Base-by-base conservation (phyloP, 2,888 invertebrate species). In the Noctua fimbriata region DNA sequence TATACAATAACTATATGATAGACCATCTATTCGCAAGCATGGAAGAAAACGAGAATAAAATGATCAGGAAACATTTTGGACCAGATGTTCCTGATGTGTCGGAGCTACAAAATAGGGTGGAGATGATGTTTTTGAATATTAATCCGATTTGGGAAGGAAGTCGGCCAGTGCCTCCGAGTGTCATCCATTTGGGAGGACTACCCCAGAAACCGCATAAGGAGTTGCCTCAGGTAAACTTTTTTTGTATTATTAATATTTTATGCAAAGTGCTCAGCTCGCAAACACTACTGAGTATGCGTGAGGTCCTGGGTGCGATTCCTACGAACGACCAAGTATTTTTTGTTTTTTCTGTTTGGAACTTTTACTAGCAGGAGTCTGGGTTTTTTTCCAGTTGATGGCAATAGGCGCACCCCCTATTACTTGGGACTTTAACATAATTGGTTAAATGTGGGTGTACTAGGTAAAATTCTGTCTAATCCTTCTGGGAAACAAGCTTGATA, bases 121-220 rank as follows among this genome's bases (percentile, higher is more conserved):
- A 94, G 70, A 90, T 97, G 92, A 73, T 96, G 41, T 94, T 97
- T 78, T 72, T 96, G 5, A 97, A 97, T 83, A 85, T 91, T 0
- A 93, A 96, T 88, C 93, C 95, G 0, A 84, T 94, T 47, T 94
- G 93, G 88, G 92, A 92, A 21, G 88, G 89, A 2, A 92, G 91
- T 74, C 90, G 94, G 21, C 97, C 97, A 2, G 89, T 94, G 12
- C 93, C 96, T 28, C 95, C 96, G 0, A 92, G 92, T 73, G 90
- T 95, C 9, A 81, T 97, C 1, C 93, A 93, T 76, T 92, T 96
- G 74, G 96, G 97, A 76, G 95, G 96, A 4, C 86, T 95, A 55
- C 96, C 96, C 83, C 89, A 94, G 55, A 92, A 91, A n/a, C 90
- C 92, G 7, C 82, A 92, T 16, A 93, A 95, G 75, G 90, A 93